Conservation (phyloP, 2,113 vertebrate genomes). For the Jaculus jaculus region DNA sequence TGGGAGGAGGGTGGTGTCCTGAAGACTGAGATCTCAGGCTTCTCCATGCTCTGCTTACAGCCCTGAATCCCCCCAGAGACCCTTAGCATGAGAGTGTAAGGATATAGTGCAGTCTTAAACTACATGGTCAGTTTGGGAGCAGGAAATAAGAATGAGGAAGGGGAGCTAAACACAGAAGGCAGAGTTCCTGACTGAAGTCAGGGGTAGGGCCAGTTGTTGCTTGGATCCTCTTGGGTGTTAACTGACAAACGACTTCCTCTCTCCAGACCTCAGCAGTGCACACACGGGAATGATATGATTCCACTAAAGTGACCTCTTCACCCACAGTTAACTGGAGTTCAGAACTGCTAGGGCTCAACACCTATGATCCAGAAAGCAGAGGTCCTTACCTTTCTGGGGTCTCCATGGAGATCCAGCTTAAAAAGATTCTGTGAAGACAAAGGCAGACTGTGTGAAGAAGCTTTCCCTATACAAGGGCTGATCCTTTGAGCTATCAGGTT, state of each 20-base stretch:
- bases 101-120: not conserved
- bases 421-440: slow-evolving; percentile 65
- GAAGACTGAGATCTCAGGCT: not conserved
- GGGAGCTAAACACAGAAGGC: rapidly evolving
- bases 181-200: not conserved
- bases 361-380: not conserved
- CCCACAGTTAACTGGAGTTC: not conserved
- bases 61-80: not conserved
- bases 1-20: not conserved
- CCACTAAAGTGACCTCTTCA: not conserved
- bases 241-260: not conserved
- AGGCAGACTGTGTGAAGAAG: not conserved
- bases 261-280: not conserved
- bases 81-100: rapidly evolving
- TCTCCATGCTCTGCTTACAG: rapidly evolving
- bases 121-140: not conserved
- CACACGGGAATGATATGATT: not conserved
- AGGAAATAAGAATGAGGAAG: not conserved
- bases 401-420: not conserved
- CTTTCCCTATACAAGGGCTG: not conserved
- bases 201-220: no score
- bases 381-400: slow-evolving; percentile 63
- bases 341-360: not conserved
- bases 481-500: not conserved
- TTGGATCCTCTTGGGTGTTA: not conserved